These are phyloP conservation scores for Steatornis caripensis DNA, from an alignment of 2,113 vertebrate genomes.

Conservation along the genomic window DNA sequence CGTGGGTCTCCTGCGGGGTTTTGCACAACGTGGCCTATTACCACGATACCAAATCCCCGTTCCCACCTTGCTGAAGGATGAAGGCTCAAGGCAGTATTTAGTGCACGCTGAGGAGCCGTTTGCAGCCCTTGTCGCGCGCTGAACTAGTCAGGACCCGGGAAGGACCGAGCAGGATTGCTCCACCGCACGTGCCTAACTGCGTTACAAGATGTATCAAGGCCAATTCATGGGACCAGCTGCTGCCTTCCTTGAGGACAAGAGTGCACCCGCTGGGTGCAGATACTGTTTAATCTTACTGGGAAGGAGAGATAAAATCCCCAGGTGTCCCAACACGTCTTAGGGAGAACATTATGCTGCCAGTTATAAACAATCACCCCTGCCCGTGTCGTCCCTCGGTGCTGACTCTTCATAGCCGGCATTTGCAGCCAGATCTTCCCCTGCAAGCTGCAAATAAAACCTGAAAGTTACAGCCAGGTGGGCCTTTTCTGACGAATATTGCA, in stretches of 20 bases:
- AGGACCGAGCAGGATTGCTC: neutral
- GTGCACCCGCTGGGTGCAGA: neutral
- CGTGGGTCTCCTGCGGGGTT: neutral
- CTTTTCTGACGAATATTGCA: neutral
- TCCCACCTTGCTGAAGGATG: neutral
- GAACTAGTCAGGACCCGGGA: neutral
- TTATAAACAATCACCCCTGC: neutral
- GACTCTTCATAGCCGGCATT: neutral
- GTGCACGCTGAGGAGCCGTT: neutral
- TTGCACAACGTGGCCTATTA: neutral
- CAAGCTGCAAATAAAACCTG: neutral
- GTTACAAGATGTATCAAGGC: neutral
- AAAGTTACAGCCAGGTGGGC: neutral
- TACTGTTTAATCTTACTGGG: neutral
- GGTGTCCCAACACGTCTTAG: neutral
- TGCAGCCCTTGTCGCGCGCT: neutral
- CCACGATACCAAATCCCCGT: neutral
- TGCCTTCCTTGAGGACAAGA: neutral
- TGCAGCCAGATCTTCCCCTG: neutral
- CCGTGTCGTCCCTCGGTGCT: neutral
- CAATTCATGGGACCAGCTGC: neutral
- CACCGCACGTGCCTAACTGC: fast-evolving
- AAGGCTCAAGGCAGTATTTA: fast-evolving
- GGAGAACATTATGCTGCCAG: neutral
- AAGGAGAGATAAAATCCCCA: neutral